Percentiles rank a stretch among this genome's conserved stretches.
Conservation (phyloP, 2,888 invertebrate species). For the Loripinus fragilis region DNA sequence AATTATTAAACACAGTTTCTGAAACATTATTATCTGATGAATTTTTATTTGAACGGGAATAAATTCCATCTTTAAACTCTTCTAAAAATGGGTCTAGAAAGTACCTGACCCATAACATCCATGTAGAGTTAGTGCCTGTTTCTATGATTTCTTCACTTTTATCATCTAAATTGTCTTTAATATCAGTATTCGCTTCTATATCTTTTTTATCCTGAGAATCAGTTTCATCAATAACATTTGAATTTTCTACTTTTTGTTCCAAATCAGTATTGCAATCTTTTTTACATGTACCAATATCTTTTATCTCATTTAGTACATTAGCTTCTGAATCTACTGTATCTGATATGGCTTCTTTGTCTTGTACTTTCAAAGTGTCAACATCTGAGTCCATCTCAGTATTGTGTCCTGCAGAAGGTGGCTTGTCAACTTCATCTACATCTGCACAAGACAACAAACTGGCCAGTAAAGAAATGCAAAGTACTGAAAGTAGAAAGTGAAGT, state of each 20-base stretch:
- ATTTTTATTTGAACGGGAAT: conserved; percentile 33
- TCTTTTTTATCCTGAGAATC: background rate
- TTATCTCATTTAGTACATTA: background rate
- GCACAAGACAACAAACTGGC: background rate
- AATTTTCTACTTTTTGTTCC: background rate
- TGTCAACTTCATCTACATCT: background rate
- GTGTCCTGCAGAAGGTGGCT: background rate
- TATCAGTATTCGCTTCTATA: no score
- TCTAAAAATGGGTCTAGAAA: conserved; percentile 70
- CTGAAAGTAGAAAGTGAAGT: background rate
- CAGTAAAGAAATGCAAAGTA: background rate
- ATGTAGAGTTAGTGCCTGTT: conserved; percentile 30
- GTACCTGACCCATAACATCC: conserved; percentile 56
- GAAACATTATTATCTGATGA: conserved; percentile 30
- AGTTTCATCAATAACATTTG: background rate
- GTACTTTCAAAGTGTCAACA: background rate
- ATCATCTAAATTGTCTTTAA: no score
- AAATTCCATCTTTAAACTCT: conserved; percentile 65
- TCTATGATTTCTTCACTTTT: no score
- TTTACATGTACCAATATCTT: no score
- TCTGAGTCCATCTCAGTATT: background rate
- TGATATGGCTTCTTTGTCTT: background rate
- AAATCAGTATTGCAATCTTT: no score
- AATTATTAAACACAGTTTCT: background rate
- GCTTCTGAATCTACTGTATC: background rate